A percentile compares a stretch with the other conserved stretches of the same genome.
Evolutionary conservation across 1,140 invertebrate species (phyloP).

Genomic region (Papilio helenus): DNA sequence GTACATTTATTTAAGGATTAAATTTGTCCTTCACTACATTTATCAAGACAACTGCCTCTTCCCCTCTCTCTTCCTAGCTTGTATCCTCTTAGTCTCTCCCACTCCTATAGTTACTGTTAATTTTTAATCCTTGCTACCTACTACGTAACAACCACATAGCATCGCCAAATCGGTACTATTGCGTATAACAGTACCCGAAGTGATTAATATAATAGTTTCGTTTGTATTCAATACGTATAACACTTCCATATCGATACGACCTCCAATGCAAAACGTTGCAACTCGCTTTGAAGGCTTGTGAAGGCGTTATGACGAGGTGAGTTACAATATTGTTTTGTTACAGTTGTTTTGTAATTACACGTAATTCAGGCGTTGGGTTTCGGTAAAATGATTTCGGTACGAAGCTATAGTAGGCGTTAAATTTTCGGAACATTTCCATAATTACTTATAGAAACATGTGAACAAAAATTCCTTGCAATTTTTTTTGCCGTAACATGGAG

Average conservation of each 20-base stretch:
- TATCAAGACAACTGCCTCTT: too few species aligned
- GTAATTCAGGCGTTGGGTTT: background rate
- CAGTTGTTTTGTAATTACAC: conserved; percentile 22
- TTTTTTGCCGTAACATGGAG: background rate
- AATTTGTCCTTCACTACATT: too few species aligned
- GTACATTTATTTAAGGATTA: too few species aligned
- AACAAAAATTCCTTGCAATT: too few species aligned
- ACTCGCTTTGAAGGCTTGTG: conserved; percentile 25
- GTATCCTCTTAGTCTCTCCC: too few species aligned
- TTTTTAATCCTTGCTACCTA: background rate
- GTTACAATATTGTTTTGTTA: conserved; percentile 22
- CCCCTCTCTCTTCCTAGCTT: too few species aligned
- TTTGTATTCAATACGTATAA: conserved; percentile 45
- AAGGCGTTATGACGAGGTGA: background rate
- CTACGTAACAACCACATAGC: conserved; percentile 40
- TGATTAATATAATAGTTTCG: conserved; percentile 48
- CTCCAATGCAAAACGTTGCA: conserved; percentile 43
- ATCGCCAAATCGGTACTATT: conserved; percentile 45
- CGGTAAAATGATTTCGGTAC: background rate
- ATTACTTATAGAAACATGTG: too few species aligned
- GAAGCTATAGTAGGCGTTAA: background rate
- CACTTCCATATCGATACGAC: conserved; percentile 40
- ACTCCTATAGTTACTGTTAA: too few species aligned
- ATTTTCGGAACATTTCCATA: too few species aligned
- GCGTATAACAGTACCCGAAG: conserved; percentile 46